A percentile compares a stretch with the other conserved stretches of the same genome.
Conservation (phyloP, 2,888 invertebrate genomes). For the Hipparchia semele region DNA sequence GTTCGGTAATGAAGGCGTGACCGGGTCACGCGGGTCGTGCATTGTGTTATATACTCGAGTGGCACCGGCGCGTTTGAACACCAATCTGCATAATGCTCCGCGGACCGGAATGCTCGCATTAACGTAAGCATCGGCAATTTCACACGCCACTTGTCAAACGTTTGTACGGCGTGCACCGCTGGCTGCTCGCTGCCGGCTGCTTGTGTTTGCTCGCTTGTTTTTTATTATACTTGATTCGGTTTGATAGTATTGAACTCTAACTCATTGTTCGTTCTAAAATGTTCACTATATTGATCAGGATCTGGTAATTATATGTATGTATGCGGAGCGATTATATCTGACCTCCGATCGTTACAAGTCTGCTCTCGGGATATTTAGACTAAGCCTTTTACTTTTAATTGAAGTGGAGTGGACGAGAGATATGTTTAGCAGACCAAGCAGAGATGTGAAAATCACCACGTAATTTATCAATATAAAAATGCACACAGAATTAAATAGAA, state of each 20-base stretch:
- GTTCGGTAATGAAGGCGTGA: conserved; percentile 10
- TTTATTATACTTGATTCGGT: background rate
- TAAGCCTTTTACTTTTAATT: no score
- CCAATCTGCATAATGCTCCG: conserved; percentile 38
- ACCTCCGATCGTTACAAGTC: no score
- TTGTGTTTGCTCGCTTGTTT: background rate
- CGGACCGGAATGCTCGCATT: conserved; percentile 42
- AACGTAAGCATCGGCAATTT: conserved; percentile 43
- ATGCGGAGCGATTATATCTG: no score
- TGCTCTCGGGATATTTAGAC: no score
- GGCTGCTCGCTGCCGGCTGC: background rate
- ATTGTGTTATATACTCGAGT: background rate
- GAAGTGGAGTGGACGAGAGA: background rate
- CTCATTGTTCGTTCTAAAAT: background rate
- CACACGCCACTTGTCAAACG: conserved; percentile 44
- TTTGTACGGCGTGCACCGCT: conserved; percentile 1
- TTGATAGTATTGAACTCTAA: background rate
- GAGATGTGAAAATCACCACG: background rate
- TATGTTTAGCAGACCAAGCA: conserved; percentile 1
- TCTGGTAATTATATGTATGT: background rate
- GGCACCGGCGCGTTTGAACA: background rate
- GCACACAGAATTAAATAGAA: no score
- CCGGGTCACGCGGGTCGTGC: conserved; percentile 21
- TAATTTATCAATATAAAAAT: no score
- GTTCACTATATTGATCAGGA: background rate